Conservation (phyloP, 2,797 vertebrate species). For the Chloroceryle amazona region DNA sequence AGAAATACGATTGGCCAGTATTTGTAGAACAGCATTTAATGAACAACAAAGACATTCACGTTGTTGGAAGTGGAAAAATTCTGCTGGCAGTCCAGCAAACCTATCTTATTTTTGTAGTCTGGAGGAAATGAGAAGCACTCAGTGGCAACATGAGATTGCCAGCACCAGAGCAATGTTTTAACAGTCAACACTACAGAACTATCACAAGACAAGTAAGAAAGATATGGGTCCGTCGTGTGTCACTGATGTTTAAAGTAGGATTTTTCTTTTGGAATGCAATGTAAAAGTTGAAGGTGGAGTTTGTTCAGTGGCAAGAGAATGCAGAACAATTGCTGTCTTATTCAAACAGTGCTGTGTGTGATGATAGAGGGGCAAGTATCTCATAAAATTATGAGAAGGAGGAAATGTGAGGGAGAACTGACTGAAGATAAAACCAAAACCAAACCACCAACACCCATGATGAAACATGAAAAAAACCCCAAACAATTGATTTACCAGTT, state of each 20-base stretch:
- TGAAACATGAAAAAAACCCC: background rate
- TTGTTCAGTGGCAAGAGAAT: background rate
- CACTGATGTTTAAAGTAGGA: background rate
- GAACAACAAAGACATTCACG: background rate
- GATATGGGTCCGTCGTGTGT: accelerated
- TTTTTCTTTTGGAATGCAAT: background rate
- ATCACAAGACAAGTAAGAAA: background rate
- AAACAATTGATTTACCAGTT: background rate
- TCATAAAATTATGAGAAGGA: background rate
- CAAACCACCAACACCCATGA: background rate
- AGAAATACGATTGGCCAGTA: background rate
- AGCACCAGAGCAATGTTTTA: too few relatives aligned
- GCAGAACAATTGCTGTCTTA: background rate
- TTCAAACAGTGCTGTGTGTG: background rate
- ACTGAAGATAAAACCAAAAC: background rate
- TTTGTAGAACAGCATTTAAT: background rate
- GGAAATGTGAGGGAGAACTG: background rate
- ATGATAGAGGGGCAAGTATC: background rate
- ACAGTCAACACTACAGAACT: background rate
- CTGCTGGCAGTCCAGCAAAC: background rate
- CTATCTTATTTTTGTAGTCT: background rate
- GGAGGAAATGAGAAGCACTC: background rate
- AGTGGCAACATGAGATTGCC: background rate
- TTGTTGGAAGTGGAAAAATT: background rate
- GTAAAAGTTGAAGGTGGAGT: background rate